These are phyloP conservation scores for Dolomedes plantarius DNA, from an alignment of 2,888 invertebrate species.

Conservation along the genomic window DNA sequence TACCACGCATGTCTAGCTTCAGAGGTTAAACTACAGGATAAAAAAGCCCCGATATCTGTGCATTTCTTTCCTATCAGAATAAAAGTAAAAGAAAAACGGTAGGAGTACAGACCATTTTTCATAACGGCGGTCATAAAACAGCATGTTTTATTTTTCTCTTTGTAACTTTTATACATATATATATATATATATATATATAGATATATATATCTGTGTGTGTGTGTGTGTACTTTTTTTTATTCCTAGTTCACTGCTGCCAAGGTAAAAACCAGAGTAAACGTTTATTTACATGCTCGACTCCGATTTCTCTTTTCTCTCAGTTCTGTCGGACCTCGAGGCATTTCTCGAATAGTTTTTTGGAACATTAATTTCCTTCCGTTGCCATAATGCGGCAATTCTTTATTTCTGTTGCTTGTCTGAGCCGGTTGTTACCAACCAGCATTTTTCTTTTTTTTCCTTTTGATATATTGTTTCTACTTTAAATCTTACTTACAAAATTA, in stretches of 20 bases:
- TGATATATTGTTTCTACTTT: too few species aligned
- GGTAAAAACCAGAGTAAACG: slow-evolving; percentile 27
- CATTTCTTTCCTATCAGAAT: background rate
- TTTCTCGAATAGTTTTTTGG: slow-evolving; percentile 46
- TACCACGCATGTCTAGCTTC: background rate
- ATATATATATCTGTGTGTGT: too few species aligned
- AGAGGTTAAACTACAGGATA: background rate
- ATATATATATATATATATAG: too few species aligned
- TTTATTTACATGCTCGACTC: slow-evolving; percentile 40
- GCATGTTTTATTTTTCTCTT: background rate
- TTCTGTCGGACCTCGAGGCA: slow-evolving; percentile 10
- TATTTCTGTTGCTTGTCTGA: background rate
- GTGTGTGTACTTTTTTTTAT: too few species aligned
- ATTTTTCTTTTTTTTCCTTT: background rate
- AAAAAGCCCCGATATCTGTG: background rate
- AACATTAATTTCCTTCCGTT: slow-evolving; percentile 53
- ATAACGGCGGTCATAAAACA: background rate
- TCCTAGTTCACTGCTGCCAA: background rate
- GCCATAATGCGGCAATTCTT: background rate
- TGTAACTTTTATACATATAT: background rate
- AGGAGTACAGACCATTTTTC: background rate
- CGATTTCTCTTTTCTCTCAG: slow-evolving; percentile 5
- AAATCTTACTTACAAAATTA: too few species aligned
- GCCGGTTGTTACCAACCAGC: too few species aligned
- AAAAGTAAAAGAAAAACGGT: background rate